These are phyloP conservation scores for Lophochroa leadbeateri DNA, from an alignment of 2,113 vertebrate genomes.

Conservation along the genomic window DNA sequence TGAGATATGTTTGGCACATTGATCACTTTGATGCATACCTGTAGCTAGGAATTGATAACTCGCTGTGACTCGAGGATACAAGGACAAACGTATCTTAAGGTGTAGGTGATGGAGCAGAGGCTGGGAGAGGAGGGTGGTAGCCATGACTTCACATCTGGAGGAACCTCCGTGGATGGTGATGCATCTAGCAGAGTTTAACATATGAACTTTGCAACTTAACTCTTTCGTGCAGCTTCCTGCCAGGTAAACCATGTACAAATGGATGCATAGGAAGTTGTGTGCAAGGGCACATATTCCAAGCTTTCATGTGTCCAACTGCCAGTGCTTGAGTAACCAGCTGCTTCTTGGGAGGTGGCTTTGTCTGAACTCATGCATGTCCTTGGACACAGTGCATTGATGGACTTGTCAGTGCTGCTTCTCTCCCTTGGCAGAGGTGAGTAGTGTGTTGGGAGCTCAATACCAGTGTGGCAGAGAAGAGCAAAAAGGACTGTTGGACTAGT, in stretches of 20 bases:
- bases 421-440: background rate
- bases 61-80: background rate
- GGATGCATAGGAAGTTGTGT: background rate
- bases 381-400: background rate
- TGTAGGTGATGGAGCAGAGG: background rate
- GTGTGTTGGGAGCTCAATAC: background rate
- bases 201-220: background rate
- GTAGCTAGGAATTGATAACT: background rate
- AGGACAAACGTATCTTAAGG: background rate
- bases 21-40: background rate
- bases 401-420: background rate
- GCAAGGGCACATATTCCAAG: background rate
- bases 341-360: background rate
- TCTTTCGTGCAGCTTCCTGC: background rate
- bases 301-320: background rate
- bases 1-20: background rate
- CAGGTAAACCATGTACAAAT: background rate
- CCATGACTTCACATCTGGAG: background rate
- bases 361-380: background rate
- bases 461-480: background rate
- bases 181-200: background rate
- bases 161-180: background rate
- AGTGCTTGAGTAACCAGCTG: background rate
- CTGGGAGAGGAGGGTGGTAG: background rate
- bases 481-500: background rate